A percentile compares a stretch with the other conserved stretches of the same genome.
phyloP scores from a whole-genome alignment of 1,140 invertebrate species.

The Apocrypta bakeri region DNA sequence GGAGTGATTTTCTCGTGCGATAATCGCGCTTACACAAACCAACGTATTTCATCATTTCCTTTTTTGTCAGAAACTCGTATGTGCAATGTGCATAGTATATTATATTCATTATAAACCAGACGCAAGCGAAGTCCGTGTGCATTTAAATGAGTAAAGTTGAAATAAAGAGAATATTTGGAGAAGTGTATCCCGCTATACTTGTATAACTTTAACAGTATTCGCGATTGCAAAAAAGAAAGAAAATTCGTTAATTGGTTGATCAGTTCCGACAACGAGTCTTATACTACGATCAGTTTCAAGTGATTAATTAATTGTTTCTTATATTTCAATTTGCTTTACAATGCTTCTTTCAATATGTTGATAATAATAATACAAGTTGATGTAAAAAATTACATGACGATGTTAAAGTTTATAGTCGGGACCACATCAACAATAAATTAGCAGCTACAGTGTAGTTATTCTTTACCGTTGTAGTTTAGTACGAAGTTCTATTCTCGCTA shows the following conservation, averaged over 20 bases:
- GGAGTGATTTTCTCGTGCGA: slow-evolving; percentile 15
- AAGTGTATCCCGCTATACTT: slow-evolving; percentile 1
- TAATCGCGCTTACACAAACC: not conserved
- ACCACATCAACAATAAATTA: not conserved
- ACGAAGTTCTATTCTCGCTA: not conserved
- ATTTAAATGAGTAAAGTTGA: slow-evolving; percentile 6
- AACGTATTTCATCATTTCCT: not conserved
- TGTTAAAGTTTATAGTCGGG: not conserved
- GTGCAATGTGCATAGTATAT: not conserved
- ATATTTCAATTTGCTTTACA: not conserved
- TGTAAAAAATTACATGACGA: not conserved
- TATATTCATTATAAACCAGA: not conserved
- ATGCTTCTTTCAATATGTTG: not conserved
- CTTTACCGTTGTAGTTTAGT: not conserved
- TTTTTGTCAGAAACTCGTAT: not conserved
- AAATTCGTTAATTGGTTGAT: not conserved
- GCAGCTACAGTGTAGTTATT: not conserved
- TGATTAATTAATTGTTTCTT: not conserved
- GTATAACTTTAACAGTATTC: not conserved
- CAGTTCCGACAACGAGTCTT: not conserved
- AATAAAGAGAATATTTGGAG: not conserved
- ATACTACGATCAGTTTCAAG: not conserved
- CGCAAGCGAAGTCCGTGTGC: slow-evolving; percentile 1
- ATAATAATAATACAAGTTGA: not conserved
- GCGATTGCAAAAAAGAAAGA: not conserved